A percentile compares a stretch with the other conserved stretches of the same genome.
phyloP scores from a whole-genome alignment of 2,113 vertebrate species.

The Phaethon lepturus region DNA sequence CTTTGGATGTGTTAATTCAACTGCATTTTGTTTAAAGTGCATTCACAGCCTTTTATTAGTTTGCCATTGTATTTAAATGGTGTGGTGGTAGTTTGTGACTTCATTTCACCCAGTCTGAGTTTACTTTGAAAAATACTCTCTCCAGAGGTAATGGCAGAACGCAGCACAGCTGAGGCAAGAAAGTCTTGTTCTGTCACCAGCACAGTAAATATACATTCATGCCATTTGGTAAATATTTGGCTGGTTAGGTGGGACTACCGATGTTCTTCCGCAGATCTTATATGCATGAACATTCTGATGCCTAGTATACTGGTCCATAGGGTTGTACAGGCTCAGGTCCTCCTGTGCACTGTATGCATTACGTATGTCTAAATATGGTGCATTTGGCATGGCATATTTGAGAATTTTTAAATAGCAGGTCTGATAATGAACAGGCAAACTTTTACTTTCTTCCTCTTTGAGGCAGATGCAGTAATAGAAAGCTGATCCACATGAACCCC shows the following conservation, averaged over 20 bases:
- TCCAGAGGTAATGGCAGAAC: background rate
- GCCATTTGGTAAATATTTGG: background rate
- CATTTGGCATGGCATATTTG: background rate
- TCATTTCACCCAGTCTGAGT: background rate
- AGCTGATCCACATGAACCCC: background rate
- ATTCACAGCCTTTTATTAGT: background rate
- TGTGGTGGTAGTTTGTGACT: background rate
- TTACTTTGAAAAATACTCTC: background rate
- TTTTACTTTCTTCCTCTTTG: background rate
- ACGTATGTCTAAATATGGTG: background rate
- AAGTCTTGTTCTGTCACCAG: background rate
- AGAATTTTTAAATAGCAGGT: background rate
- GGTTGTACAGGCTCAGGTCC: background rate
- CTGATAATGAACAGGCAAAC: background rate
- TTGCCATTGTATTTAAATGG: background rate
- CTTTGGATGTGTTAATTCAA: background rate
- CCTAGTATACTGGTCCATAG: background rate
- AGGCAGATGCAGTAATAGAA: background rate
- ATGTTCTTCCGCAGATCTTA: background rate
- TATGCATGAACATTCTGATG: background rate
- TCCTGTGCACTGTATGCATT: background rate
- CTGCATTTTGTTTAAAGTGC: background rate
- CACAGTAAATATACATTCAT: background rate
- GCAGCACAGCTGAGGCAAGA: background rate
- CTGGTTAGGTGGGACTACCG: background rate